Base-by-base conservation (phyloP, 2,888 invertebrate species). In the Nomada fucata region DNA sequence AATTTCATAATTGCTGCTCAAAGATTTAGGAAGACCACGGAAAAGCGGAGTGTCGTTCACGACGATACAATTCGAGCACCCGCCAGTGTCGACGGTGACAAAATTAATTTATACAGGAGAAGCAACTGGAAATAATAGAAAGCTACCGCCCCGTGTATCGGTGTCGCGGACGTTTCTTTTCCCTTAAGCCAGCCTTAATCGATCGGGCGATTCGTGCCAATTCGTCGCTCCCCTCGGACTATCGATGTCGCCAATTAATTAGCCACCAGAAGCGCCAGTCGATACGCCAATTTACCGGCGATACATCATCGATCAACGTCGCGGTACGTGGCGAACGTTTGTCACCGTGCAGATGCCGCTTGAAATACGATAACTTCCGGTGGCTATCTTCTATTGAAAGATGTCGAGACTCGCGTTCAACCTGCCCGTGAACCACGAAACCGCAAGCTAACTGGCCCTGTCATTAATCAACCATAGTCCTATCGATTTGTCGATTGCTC, bases 321-420 rank as follows among this genome's bases (percentile, higher is more conserved):
- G 20, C 57, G 36, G 26, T 44, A 67, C 57, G 70, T 29, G 53
- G 52, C 70, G 53, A 76, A 85, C 68, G 78, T 74, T 79, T 72
- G 78, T 72, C 85, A 60, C 47, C 18, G 68, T 44, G 55, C 36
- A 42, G 67, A 59, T 71, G 76, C 71, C 69, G 50, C 60, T 76
- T 85, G 82, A 85, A 82, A 85, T 85, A 85, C 82, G 83, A 82
- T 23, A 63, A 70, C 52, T 52, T 75, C 74, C 79, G 82, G 18
- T 13, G 63, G 10, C 47, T 18, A 61, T 18, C 53, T 71, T 70
- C 68, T 63, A 42, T 52, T 64, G 67, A 26, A 81, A 65, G 71
- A 77, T 74, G 76, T 53, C 76, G 81, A 57, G 67, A 44, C 67
- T 15, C 23, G 47, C 26, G 65, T 15, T 13, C 20, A 3, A n/a